A percentile compares a stretch with the other conserved stretches of the same genome.
These are phyloP conservation scores for Porphyrio hochstetteri DNA, from an alignment of 2,113 vertebrate species.

Conservation along the genomic window DNA sequence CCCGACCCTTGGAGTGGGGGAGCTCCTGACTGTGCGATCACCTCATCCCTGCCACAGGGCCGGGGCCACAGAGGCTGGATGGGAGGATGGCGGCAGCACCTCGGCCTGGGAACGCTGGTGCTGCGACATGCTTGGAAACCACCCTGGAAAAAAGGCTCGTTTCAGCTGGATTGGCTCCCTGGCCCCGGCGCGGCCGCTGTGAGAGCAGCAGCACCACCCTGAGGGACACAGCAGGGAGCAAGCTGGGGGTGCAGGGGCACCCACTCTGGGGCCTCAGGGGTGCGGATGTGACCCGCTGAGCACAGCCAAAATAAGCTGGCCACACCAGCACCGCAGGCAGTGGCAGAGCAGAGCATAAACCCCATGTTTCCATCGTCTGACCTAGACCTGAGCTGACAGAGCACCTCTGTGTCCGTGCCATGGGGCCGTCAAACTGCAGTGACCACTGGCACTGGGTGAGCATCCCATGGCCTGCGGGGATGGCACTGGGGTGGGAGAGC, in stretches of 20 bases:
- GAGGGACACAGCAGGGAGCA: constrained; percentile 5
- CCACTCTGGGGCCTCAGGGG: fast-evolving
- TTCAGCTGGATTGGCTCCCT: constrained; percentile 13
- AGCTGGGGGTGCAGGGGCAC: not conserved
- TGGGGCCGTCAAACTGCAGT: not conserved
- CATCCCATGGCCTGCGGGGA: not conserved
- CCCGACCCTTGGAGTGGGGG: not conserved
- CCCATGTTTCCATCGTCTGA: fast-evolving
- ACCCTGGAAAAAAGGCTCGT: not conserved
- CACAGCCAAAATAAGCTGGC: fast-evolving
- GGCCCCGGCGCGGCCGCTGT: not conserved
- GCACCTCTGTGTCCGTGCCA: not conserved
- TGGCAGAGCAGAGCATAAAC: not conserved
- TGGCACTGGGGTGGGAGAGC: not conserved
- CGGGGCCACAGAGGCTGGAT: fast-evolving
- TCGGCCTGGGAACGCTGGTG: not conserved
- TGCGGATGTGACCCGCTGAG: not conserved
- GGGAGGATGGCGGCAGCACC: not conserved
- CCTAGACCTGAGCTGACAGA: not conserved
- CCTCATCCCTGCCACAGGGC: fast-evolving
- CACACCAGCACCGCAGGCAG: fast-evolving
- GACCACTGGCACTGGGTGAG: not conserved
- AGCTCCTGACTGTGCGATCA: not conserved
- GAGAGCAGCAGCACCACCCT: constrained; percentile 64
- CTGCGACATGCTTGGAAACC: not conserved